Evolutionary conservation across 2,797 vertebrate species (phyloP).

Genomic region (Bucorvus abyssinicus): DNA sequence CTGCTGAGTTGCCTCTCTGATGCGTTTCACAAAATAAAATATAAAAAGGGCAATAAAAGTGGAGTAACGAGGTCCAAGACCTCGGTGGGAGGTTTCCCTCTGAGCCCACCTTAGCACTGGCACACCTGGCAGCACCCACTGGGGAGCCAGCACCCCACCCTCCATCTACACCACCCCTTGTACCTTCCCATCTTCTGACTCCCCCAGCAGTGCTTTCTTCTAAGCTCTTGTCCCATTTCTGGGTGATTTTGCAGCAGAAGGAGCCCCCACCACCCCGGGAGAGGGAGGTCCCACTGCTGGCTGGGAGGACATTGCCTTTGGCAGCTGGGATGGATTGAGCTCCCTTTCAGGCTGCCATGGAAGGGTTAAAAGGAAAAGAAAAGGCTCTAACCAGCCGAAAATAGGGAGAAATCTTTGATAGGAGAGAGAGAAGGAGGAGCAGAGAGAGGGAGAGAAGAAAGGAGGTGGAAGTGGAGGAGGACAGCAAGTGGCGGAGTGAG

Average conservation of each 20-base stretch:
- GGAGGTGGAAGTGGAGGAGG: constrained; percentile 64
- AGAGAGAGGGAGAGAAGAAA: constrained; percentile 45
- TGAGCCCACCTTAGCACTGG: background rate
- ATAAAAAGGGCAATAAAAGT: background rate
- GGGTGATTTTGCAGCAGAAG: background rate
- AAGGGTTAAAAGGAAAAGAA: constrained; percentile 60
- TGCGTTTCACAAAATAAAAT: background rate
- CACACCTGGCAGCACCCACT: background rate
- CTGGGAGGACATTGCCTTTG: background rate
- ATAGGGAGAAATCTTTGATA: constrained; percentile 53
- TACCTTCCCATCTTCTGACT: background rate
- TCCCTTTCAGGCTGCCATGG: background rate
- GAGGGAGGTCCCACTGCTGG: fast-evolving
- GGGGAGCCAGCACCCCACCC: background rate
- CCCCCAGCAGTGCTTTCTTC: background rate
- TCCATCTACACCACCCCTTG: background rate
- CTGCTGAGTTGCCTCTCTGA: background rate
- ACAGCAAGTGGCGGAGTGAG: constrained; percentile 60
- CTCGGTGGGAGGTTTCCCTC: background rate
- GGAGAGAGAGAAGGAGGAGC: constrained; percentile 57
- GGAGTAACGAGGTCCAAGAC: background rate
- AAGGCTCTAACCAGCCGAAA: constrained; percentile 58
- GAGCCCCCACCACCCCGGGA: fast-evolving
- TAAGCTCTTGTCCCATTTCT: background rate
- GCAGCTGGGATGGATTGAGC: background rate